A percentile compares a stretch with the other conserved stretches of the same genome.
Evolutionary conservation across 2,797 vertebrate genomes (phyloP).

Genomic region (Moxostoma hubbsi): DNA sequence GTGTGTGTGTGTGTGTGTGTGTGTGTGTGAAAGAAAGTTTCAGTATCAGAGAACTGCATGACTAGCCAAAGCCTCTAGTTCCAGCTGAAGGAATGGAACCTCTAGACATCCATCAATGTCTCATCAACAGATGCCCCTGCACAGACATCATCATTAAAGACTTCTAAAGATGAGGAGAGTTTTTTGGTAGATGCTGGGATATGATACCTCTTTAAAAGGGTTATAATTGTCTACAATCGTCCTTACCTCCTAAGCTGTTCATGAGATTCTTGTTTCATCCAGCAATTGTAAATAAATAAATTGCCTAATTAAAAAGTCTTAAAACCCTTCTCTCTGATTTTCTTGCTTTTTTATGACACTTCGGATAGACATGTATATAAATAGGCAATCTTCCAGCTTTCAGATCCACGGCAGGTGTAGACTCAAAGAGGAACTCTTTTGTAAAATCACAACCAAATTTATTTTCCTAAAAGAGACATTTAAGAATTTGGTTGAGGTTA

Average conservation of each 20-base stretch:
- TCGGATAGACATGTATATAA: too few species aligned
- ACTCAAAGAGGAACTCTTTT: background rate
- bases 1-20: conserved; percentile 1
- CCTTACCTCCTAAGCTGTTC: background rate
- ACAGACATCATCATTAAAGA: conserved; percentile 60
- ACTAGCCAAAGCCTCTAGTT: conserved; percentile 52
- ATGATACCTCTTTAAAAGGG: background rate
- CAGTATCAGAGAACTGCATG: conserved; percentile 54
- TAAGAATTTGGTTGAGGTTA: background rate
- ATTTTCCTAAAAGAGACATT: conserved; percentile 12
- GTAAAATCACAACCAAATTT: background rate
- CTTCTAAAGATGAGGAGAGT: conserved; percentile 10
- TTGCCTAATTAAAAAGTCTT: background rate
- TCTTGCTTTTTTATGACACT: too few species aligned
- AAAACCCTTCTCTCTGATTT: background rate
- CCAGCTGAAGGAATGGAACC: too few species aligned
- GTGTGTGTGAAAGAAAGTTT: conserved; percentile 31
- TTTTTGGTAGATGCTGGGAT: background rate
- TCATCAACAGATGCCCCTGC: conserved; percentile 52
- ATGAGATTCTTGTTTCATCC: too few species aligned
- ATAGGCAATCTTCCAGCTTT: too few species aligned
- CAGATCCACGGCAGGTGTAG: too few species aligned
- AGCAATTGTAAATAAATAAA: too few species aligned
- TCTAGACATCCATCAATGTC: conserved; percentile 60
- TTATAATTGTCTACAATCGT: background rate